Evolutionary conservation across 1,140 invertebrate species (phyloP), one percentile per base, ranked within the genome.

Genomic region (Andrena cerasifolii): DNA sequence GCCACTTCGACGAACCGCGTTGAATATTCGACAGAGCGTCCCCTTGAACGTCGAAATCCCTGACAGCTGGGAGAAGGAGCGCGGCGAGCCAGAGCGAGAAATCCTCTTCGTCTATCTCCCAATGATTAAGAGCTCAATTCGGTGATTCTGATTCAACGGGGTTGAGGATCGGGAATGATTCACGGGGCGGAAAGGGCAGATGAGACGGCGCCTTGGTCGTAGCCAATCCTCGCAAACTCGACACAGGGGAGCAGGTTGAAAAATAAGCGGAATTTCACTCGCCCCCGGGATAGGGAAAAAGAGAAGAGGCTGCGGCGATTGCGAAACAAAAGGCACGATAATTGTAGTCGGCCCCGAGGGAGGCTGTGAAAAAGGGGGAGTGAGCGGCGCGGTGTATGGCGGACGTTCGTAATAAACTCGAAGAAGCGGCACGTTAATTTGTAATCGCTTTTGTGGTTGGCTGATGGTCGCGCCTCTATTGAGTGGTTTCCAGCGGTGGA

Each of bases 281-380:
- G 49, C 63, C 78, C 82, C 53, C 68, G n/a, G 40, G 59, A 49
- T 26, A 43, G 70, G 62, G 66, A 49, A 47, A 75, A 80, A 62
- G 49, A 61, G 63, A n/a, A 79, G 79, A 71, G 79, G 66, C 76
- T 40, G 56, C 79, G 76, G 83, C 85, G 84, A 89, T 89, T 75
- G 87, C 83, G 88, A 92, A 90, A 92, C 91, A 92, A 91, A 92
- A 89, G 90, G 86, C 87, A 86, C 82, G 89, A 91, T 92, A 91
- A 92, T 91, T 91, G 89, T 86, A 88, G 85, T 72, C 78, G 56
- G 79, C 73, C 84, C 88, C 84, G 40, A 5, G 85, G 88, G 85
- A 86, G 74, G 61, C 12, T 77, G n/a, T 18, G 59, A 59, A 24
- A 51, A 53, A 14, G 28, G 66, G 54, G 54, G 72, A 53, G 54